Evolutionary conservation across 2,888 invertebrate genomes (phyloP).

Genomic region (Amphipyra berbera): DNA sequence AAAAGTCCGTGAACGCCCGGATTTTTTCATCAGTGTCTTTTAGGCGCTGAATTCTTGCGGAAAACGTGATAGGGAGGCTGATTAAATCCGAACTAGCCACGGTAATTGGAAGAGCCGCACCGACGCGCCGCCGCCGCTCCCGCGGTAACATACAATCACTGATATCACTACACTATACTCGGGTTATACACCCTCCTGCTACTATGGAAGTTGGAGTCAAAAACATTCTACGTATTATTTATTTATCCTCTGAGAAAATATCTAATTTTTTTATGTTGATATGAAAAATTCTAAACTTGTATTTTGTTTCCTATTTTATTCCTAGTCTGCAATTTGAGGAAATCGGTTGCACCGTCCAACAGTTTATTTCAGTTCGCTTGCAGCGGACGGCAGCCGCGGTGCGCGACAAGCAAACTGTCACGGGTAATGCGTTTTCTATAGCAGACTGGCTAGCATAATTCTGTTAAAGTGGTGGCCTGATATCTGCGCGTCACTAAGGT

Average conservation of each 20-base stretch:
- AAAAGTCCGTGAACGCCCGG: neutral
- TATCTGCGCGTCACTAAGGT: neutral
- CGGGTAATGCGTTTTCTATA: constrained; percentile 4
- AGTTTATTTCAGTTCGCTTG: constrained; percentile 3
- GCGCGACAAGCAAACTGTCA: neutral
- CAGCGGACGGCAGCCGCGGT: neutral
- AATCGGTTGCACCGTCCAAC: constrained; percentile 2
- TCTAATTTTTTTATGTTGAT: constrained; percentile 10
- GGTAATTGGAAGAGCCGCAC: neutral
- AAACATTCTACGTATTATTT: neutral
- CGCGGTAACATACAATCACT: neutral
- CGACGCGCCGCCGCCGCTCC: constrained; percentile 1
- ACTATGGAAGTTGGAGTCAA: neutral
- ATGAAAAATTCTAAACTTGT: constrained; percentile 5
- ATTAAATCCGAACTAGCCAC: constrained; percentile 11
- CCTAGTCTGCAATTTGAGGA: neutral
- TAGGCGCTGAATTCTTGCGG: constrained; percentile 2
- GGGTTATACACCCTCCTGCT: neutral
- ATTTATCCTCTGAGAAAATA: neutral
- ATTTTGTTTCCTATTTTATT: constrained; percentile 19
- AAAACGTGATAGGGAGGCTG: constrained; percentile 7
- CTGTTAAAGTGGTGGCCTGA: neutral
- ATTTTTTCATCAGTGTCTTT: constrained; percentile 4
- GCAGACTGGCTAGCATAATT: constrained; percentile 12
- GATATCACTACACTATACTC: neutral